Evolutionary conservation across 1,140 invertebrate genomes (phyloP).

Genomic region (Drosophila trapezifrons): DNA sequence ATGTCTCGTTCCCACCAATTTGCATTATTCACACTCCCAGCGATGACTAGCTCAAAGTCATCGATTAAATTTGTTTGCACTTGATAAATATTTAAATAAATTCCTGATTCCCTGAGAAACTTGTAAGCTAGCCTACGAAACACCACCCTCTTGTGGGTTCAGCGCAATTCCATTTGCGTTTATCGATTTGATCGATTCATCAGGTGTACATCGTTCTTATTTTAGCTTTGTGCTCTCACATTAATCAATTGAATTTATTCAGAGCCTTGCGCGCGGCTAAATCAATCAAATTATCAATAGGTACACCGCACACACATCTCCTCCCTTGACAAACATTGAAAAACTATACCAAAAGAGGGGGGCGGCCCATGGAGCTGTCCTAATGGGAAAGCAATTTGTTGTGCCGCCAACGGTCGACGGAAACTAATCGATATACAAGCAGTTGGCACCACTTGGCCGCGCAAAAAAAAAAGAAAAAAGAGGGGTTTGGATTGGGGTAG

Average conservation of each 20-base stretch:
- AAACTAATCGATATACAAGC: slow-evolving; percentile 66
- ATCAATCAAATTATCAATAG: slow-evolving; percentile 61
- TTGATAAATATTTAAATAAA: not conserved
- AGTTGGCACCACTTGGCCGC: slow-evolving; percentile 44
- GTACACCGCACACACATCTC: not conserved
- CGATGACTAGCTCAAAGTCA: too few relatives aligned
- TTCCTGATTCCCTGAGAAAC: too few relatives aligned
- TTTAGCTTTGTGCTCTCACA: slow-evolving; percentile 9
- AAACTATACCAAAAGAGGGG: slow-evolving; percentile 14
- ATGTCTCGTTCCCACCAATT: too few relatives aligned
- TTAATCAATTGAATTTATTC: slow-evolving; percentile 43
- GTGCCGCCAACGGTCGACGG: slow-evolving; percentile 37
- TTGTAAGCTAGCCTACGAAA: not conserved
- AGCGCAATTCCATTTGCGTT: not conserved
- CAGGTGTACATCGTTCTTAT: slow-evolving; percentile 2
- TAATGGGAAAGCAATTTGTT: slow-evolving; percentile 59
- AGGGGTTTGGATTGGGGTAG: slow-evolving; percentile 5
- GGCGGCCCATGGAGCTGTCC: slow-evolving; percentile 41
- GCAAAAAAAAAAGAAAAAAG: slow-evolving; percentile 6
- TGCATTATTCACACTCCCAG: too few relatives aligned
- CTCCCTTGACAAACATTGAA: slow-evolving; percentile 11
- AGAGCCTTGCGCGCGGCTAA: slow-evolving; percentile 28
- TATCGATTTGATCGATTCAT: slow-evolving; percentile 34
- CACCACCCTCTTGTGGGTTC: too few relatives aligned
- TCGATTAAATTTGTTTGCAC: not conserved